These are phyloP conservation scores for Ochlodes sylvanus DNA, from an alignment of 2,888 invertebrate species.

Conservation along the genomic window DNA sequence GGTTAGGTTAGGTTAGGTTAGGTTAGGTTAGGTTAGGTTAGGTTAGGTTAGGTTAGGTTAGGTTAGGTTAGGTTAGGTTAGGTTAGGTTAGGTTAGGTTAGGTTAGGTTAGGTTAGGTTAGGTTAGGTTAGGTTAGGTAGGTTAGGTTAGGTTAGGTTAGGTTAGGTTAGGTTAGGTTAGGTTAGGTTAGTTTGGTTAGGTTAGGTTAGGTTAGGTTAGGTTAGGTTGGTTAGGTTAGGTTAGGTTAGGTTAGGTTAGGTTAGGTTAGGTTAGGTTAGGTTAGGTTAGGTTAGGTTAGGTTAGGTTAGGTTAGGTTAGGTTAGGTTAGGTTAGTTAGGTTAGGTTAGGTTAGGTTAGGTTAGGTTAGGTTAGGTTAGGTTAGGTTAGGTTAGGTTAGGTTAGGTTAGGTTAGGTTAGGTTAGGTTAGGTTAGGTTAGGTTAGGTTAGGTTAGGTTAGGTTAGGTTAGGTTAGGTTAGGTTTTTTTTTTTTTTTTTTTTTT, in stretches of 20 bases:
- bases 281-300: conserved; percentile 46
- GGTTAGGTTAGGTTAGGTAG: conserved; percentile 40
- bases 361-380: conserved; percentile 44
- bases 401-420: conserved; percentile 42
- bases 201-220: conserved; percentile 44
- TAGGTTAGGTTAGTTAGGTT: conserved; percentile 45
- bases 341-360: conserved; percentile 49
- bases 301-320: conserved; percentile 46
- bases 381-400: conserved; percentile 41
- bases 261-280: conserved; percentile 49
- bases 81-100: conserved; percentile 43
- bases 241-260: conserved; percentile 46
- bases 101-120: conserved; percentile 44
- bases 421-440: conserved; percentile 42
- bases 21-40: conserved; percentile 34
- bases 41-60: conserved; percentile 40
- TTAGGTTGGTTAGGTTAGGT: conserved; percentile 43
- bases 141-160: conserved; percentile 43
- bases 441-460: conserved; percentile 41
- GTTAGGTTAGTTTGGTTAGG: conserved; percentile 43
- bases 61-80: conserved; percentile 40
- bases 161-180: conserved; percentile 44
- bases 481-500: too few species aligned
- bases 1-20: conserved; percentile 38
- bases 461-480: too few species aligned